A percentile compares a stretch with the other conserved stretches of the same genome.
phyloP scores from a whole-genome alignment of 2,888 invertebrate species.

The Spodoptera exigua region DNA sequence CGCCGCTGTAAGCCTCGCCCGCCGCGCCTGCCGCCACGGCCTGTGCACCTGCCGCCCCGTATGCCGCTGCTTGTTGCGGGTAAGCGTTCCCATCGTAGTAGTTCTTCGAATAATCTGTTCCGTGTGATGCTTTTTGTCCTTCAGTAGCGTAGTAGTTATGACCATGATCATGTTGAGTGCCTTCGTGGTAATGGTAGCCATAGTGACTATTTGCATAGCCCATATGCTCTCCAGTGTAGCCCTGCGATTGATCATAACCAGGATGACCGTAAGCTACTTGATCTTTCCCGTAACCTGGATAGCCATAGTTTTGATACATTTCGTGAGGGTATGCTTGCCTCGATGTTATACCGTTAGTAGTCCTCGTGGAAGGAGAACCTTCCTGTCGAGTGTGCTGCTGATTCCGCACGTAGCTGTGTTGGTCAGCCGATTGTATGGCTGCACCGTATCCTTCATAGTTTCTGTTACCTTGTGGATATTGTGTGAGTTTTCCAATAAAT shows the following conservation, averaged over 20 bases:
- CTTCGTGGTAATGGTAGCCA: conserved; percentile 86
- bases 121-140: conserved; percentile 86
- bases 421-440: conserved; percentile 78
- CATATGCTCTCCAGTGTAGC: conserved; percentile 82
- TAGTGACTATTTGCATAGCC: conserved; percentile 84
- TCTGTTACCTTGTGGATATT: conserved; percentile 83
- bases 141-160: conserved; percentile 84
- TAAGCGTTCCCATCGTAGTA: conserved; percentile 83
- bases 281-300: conserved; percentile 87
- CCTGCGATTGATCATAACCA: conserved; percentile 87
- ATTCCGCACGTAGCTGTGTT: conserved; percentile 83
- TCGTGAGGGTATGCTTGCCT: conserved; percentile 84
- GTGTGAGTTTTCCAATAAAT: conserved; percentile 82
- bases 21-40: conserved; percentile 84
- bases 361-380: conserved; percentile 75
- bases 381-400: conserved; percentile 80
- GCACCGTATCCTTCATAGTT: conserved; percentile 80
- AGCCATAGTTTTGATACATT: conserved; percentile 87
- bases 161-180: conserved; percentile 79
- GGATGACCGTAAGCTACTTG: conserved; percentile 89
- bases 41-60: conserved; percentile 62
- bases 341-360: conserved; percentile 80
- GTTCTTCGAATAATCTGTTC: conserved; percentile 87
- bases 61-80: conserved; percentile 75
- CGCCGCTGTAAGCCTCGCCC: conserved; percentile 81